A percentile compares a stretch with the other conserved stretches of the same genome.
phyloP scores from a whole-genome alignment of 2,797 vertebrate genomes.

The Liasis olivaceus region DNA sequence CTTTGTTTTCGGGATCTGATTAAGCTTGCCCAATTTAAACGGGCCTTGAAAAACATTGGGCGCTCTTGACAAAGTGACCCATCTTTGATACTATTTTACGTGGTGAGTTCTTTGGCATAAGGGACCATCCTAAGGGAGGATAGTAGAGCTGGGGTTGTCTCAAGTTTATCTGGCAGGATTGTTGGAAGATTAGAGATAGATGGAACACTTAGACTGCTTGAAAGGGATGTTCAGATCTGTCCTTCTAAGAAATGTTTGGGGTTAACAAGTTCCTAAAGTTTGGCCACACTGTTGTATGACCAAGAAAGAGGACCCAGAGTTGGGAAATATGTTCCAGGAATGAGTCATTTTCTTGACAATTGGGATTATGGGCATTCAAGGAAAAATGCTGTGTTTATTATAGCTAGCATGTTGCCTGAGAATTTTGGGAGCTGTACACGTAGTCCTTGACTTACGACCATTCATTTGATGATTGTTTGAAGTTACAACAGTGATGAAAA shows the following conservation, averaged over 20 bases:
- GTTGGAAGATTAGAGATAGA: neutral
- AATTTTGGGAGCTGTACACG: neutral
- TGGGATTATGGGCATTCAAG: neutral
- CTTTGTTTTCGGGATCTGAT: neutral
- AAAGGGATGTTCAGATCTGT: neutral
- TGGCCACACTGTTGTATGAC: neutral
- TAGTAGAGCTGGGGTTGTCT: neutral
- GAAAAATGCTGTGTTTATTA: neutral
- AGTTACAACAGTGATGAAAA: no score
- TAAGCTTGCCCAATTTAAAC: constrained; percentile 34
- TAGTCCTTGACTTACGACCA: neutral
- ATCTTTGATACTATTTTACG: neutral
- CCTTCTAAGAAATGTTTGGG: neutral
- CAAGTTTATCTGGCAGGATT: neutral
- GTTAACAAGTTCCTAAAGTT: neutral
- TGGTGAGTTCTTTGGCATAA: neutral
- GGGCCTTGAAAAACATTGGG: neutral
- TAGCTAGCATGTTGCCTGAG: no score
- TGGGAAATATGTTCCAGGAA: no score
- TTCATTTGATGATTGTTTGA: no score
- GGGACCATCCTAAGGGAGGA: neutral
- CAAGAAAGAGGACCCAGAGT: neutral
- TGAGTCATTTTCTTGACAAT: neutral
- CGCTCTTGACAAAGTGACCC: constrained; percentile 40
- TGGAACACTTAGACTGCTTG: neutral